Conservation (phyloP, 2,113 vertebrate genomes). For the Acanthochromis polyacanthus region DNA sequence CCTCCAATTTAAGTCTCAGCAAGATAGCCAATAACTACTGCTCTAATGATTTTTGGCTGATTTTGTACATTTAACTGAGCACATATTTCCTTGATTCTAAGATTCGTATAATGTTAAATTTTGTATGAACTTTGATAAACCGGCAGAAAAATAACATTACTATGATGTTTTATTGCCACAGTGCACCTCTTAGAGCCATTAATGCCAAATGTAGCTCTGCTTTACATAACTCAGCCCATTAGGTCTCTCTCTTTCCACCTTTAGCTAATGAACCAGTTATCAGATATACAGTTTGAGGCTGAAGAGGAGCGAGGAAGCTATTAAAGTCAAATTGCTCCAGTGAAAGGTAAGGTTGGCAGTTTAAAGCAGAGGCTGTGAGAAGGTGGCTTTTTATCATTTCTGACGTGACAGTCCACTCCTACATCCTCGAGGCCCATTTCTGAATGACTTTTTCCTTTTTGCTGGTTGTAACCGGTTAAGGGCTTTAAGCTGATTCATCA, state of each 20-base stretch:
- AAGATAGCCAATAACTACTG: not conserved
- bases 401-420: constrained; percentile 24
- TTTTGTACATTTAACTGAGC: not conserved
- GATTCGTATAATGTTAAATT: not conserved
- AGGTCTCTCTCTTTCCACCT: not conserved
- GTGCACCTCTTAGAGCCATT: not conserved
- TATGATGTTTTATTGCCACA: not conserved
- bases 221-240: constrained; percentile 6
- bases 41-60: too few species aligned
- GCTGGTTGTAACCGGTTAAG: constrained; percentile 44
- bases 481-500: constrained; percentile 65
- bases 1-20: not conserved
- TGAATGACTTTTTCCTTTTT: constrained; percentile 41
- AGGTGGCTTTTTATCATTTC: constrained; percentile 49
- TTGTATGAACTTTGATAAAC: not conserved
- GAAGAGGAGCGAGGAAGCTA: constrained; percentile 11
- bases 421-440: constrained; percentile 34
- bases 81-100: not conserved
- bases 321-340: constrained; percentile 48
- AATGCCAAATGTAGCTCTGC: constrained; percentile 1
- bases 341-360: constrained; percentile 46
- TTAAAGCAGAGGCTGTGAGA: constrained; percentile 39
- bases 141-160: not conserved
- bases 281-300: not conserved
- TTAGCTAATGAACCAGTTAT: constrained; percentile 38